Evolutionary conservation across 2,797 vertebrate species (phyloP), one percentile per base, ranked within the genome.

Genomic region (Tolypeutes matacus): DNA sequence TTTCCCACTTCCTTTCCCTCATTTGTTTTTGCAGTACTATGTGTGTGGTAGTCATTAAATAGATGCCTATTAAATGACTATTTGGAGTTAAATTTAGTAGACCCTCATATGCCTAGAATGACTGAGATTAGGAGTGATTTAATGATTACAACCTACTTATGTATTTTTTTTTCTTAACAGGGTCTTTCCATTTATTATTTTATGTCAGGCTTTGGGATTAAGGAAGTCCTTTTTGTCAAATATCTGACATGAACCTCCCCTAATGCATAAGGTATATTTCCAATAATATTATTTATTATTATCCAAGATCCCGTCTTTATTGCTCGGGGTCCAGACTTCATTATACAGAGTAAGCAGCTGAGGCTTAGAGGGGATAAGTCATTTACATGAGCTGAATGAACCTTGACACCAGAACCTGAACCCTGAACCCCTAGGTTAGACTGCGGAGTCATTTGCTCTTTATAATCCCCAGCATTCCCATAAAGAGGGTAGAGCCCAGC

Each of bases 1-100:
- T 51, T 58, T 10, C 20, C 58, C 67, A 20, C 9, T 75, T 78
- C 72, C 36, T 75, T 86, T 72, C 53, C 25, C 60, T 72, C 75
- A 31, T 64, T 65, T 92, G 10, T 73, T 92, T 93, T 91, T 90
- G n/a, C n/a, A 85, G 51, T 76, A 72, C 4, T 73, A 42, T 25
- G 36, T 42, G 70, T 60, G 20, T 17, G 67, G 31, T 29, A 62
- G 27, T 67, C 34, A 73, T 49, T 85, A 82, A 86, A 67, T 49
- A 56, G 25, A 73, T 93, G 25, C n/a, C 69, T 51, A 84, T 15
- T 75, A 53, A 56, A 53, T 84, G 39, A 91, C 3, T 85, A 78
- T 36, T 89, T 92, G 81, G 42, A 84, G 27, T 85, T 95, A 34
- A 65, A 62, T 53, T 96, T 92, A 73, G 53, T 72, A 92, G 53